Evolutionary conservation across 2,888 invertebrate species (phyloP).

Genomic region (Folsomia manolachei): DNA sequence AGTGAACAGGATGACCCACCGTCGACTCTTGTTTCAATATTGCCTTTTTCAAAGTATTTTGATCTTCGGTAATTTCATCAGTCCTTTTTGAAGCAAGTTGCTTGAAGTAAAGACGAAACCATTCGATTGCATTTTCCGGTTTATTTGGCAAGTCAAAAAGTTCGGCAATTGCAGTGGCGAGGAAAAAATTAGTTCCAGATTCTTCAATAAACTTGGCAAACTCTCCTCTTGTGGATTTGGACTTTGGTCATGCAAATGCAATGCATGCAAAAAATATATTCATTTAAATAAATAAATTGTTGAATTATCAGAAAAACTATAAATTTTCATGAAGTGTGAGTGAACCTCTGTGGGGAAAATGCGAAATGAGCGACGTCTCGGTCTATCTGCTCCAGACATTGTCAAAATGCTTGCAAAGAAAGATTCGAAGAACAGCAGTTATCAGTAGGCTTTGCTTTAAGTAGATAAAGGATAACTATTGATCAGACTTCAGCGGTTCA

Average conservation of each 20-base stretch:
- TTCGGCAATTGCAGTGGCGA: constrained; percentile 26
- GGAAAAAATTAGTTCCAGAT: constrained; percentile 19
- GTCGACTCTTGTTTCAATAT: neutral
- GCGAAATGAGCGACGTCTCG: neutral
- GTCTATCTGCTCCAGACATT: neutral
- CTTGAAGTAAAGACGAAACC: constrained; percentile 31
- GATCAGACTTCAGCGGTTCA: no score
- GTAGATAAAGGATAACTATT: no score
- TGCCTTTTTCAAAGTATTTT: neutral
- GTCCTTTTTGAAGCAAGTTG: constrained; percentile 21
- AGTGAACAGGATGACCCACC: neutral
- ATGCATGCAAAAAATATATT: neutral
- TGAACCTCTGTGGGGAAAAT: neutral
- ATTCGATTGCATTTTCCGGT: constrained; percentile 36
- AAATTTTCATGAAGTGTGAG: no score
- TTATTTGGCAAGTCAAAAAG: constrained; percentile 28
- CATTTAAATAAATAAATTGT: neutral
- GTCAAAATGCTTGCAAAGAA: no score
- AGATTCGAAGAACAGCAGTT: no score
- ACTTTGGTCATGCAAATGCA: neutral
- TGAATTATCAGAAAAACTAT: neutral
- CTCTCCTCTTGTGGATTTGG: neutral
- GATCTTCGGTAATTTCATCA: neutral
- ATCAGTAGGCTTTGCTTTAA: no score
- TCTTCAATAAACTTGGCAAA: constrained; percentile 12